Evolutionary conservation across 2,797 vertebrate genomes (phyloP).

Genomic region (Peromyscus nudipes): DNA sequence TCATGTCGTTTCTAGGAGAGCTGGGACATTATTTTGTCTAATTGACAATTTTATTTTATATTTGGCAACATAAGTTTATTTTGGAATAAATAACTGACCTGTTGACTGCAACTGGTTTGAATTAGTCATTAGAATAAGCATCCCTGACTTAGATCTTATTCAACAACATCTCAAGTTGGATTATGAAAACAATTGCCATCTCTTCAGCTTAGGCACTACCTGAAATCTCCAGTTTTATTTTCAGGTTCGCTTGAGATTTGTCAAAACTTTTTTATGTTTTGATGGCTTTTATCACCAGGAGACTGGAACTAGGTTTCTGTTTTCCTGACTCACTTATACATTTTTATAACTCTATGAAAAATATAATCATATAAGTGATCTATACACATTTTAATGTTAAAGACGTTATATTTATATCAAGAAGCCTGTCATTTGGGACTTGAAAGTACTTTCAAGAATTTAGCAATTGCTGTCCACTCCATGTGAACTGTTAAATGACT

Average conservation of each 20-base stretch:
- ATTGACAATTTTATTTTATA: slow-evolving; percentile 32
- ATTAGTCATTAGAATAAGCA: slow-evolving; percentile 10
- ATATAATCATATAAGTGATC: background rate
- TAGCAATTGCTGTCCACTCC: background rate
- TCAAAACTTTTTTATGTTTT: background rate
- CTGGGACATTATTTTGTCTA: background rate
- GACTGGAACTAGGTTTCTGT: background rate
- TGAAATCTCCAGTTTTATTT: background rate
- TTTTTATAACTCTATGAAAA: background rate
- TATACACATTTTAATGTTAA: background rate
- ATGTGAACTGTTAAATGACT: background rate
- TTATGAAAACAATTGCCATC: background rate
- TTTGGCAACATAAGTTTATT: background rate
- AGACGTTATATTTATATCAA: background rate
- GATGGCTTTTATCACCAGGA: background rate
- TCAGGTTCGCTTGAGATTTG: background rate
- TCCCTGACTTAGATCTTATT: background rate
- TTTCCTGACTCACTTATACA: background rate
- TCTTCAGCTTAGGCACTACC: background rate
- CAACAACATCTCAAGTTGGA: background rate
- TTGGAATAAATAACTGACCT: background rate
- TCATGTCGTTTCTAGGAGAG: background rate
- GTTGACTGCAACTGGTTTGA: background rate
- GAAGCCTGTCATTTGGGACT: background rate
- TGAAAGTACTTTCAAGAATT: background rate